A percentile compares a stretch with the other conserved stretches of the same genome.
These are phyloP conservation scores for Axea sp. DNA, from an alignment of 2,888 invertebrate species.

Conservation along the genomic window DNA sequence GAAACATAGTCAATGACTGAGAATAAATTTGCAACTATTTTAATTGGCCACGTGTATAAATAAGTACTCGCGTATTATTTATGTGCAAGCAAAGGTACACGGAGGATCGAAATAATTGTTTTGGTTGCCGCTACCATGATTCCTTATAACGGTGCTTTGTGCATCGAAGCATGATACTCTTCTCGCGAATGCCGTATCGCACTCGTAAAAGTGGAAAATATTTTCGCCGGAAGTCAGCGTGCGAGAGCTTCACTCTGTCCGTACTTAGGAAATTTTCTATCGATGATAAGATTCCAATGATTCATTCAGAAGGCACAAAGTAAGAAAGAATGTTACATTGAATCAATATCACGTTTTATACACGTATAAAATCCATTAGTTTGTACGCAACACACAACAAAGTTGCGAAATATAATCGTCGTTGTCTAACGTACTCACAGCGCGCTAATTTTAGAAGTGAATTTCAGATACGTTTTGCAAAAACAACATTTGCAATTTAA, in stretches of 20 bases:
- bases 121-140: conserved; percentile 61
- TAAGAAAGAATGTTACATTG: no score
- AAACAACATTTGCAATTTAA: no score
- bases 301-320: conserved; percentile 46
- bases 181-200: conserved; percentile 54
- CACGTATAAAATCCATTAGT: not conserved
- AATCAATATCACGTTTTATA: conserved; percentile 16
- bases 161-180: conserved; percentile 68
- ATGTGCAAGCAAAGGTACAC: conserved; percentile 37
- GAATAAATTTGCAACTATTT: conserved; percentile 22
- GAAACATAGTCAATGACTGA: no score
- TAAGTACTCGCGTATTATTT: conserved; percentile 37
- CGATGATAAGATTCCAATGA: conserved; percentile 62
- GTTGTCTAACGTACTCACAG: not conserved
- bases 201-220: conserved; percentile 57
- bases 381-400: conserved; percentile 9
- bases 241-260: conserved; percentile 44
- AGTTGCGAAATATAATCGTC: not conserved
- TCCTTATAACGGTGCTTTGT: conserved; percentile 69
- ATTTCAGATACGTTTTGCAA: not conserved
- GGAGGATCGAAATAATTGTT: conserved; percentile 60
- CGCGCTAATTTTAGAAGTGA: not conserved
- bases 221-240: conserved; percentile 58
- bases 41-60: conserved; percentile 26
- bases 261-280: conserved; percentile 37